Evolutionary conservation across 2,888 invertebrate species (phyloP), one percentile per base, ranked within the genome.

Genomic region (Trichacis sp.): DNA sequence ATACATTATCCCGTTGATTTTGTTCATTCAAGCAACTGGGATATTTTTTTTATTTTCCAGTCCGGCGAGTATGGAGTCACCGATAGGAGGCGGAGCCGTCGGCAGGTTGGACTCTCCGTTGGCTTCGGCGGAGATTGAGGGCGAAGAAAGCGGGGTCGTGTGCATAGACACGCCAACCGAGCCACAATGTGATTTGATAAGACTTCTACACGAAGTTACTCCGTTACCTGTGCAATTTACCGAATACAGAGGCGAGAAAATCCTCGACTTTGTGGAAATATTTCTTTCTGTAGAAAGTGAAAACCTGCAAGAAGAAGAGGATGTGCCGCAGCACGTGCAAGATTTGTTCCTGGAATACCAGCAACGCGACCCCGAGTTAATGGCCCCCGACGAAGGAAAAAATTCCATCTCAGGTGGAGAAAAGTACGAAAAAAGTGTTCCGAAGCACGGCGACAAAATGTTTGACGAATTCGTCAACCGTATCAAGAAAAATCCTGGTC

Each of bases 61-160:
- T 56, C 83, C 83, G 17, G 76, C 81, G n/a, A 82, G 82, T 33
- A 69, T 83, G 12, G 84, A 83, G 40, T 82, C 80, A 11, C 80
- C 83, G 12, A 74, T 82, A 5, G 81, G 80, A 55, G 87, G 86
- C 38, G 88, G 88, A 8, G 88, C 88, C 5, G 87, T 88, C 0
- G 89, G 89, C 1, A 84, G 86, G n/a, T 79, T 88, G 17, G 86
- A 87, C 71, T 86, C 87, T 0, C 87, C 87, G 0, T 87, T 87
- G 43, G 90, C 92, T 3, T 91, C 90, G 0, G 94, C 94, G 0
- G 94, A 94, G 82, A 89, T 94, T n/a, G 94, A 94, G 81, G 92
- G 91, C 0, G 91, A 93, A 72, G 93, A 93, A 77, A 90, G 91
- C 0, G 93, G 93, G 76, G 87, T 92, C 5, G 91, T 94, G 0